These are phyloP conservation scores for Dasyurus viverrinus DNA, from an alignment of 2,113 vertebrate genomes.

Conservation along the genomic window DNA sequence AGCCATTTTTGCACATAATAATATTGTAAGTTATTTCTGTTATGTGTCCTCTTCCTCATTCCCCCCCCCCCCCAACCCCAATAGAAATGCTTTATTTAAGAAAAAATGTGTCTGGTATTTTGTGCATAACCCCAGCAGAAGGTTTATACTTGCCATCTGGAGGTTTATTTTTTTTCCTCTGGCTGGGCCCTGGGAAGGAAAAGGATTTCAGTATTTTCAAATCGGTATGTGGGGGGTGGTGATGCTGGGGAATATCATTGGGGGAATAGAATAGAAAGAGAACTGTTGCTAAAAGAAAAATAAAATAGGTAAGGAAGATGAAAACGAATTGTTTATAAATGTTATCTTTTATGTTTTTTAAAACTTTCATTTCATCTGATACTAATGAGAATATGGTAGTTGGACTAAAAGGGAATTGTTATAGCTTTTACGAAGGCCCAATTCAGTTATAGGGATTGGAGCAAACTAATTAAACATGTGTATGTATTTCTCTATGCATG, in stretches of 20 bases:
- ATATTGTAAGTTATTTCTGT: conserved; percentile 70
- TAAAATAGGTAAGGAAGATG: conserved; percentile 47
- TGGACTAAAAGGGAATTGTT: conserved; percentile 79
- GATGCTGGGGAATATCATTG: conserved; percentile 51
- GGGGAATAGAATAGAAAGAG: conserved; percentile 42
- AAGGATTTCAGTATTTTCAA: conserved; percentile 78
- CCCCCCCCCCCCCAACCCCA: conserved; percentile 52
- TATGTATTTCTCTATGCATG: conserved; percentile 19
- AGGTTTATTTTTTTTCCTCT: conserved; percentile 75
- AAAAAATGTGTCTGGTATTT: conserved; percentile 81
- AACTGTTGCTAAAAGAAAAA: conserved; percentile 74
- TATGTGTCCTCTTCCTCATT: conserved; percentile 60
- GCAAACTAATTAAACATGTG: conserved; percentile 60
- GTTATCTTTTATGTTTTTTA: conserved; percentile 63
- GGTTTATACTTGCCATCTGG: conserved; percentile 85
- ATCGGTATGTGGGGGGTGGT: conserved; percentile 66
- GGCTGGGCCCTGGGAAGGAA: conserved; percentile 79
- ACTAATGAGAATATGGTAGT: conserved; percentile 73
- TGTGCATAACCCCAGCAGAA: conserved; percentile 83
- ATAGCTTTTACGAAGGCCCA: conserved; percentile 75
- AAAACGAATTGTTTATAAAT: conserved; percentile 60
- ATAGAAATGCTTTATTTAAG: conserved; percentile 79
- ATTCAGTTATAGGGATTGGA: conserved; percentile 68
- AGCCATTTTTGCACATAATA: conserved; percentile 64
- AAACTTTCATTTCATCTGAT: conserved; percentile 80